Base-by-base conservation (phyloP, 2,797 vertebrate species). In the Arrhamphus sclerolepis region DNA sequence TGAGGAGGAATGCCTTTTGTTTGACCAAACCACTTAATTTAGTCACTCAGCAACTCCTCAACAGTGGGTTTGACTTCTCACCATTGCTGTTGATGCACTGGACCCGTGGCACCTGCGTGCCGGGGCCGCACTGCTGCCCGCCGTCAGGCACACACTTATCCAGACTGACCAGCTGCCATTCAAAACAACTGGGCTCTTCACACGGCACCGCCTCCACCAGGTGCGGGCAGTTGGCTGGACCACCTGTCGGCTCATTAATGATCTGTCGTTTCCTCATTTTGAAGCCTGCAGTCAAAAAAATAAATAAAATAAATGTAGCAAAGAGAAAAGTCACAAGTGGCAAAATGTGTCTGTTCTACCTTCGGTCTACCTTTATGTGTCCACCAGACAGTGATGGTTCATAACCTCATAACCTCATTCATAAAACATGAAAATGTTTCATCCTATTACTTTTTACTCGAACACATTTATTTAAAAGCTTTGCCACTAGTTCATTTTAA, bases 121-220 rank as follows among this genome's bases (percentile, higher is more conserved):
- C 97, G 0, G 93, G 84, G 3, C 97, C 98, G 42, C 98, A 99
- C 0, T 84, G 80, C 64, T 84, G 93, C 48, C 90, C 93, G 0
- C 94, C 93, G 2, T 91, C 93, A 0, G 97, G 96, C 29, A 94
- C 60, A 21, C 98, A 99, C 46, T 89, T 89, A 29, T 94, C 94
- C 22, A 98, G 85, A 29, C 89, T 81, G 6, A 87, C 62, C 34
- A 95, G 85, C 43, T 86, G 91, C 98, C 98, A 98, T 46, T 91
- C 86, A 5, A 93, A 96, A 72, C 98, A 99, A 14, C 90, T 91
- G 10, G 98, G 97, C 31, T 98, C 96, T 4, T 99, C 98, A 57
- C 98, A 99, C 0, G 97, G 96, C 66, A 98, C 92, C 38, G 95
- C 96, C 92, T 99, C 98, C 84, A 95, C 84, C 46, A 98, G 92